Percentiles rank a stretch among this genome's conserved stretches.
Evolutionary conservation across 2,113 vertebrate genomes (phyloP).

Genomic region (Tringa solitaria): DNA sequence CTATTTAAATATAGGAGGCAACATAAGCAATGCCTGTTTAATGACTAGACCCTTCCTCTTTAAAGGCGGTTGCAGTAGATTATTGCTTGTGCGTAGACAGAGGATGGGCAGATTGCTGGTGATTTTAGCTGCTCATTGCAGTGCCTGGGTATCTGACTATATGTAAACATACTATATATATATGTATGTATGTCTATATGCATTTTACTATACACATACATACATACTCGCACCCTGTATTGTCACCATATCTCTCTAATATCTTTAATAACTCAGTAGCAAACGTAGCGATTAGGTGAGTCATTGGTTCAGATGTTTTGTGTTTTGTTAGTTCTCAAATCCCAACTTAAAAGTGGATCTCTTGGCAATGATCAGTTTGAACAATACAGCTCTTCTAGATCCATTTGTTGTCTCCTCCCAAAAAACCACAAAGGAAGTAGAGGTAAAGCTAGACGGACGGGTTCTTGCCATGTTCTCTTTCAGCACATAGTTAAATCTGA

Average conservation of each 20-base stretch:
- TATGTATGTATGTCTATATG: slow-evolving; percentile 34
- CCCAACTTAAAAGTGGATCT: neutral
- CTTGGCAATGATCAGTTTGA: neutral
- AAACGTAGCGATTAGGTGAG: slow-evolving; percentile 27
- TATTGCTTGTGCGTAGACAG: neutral
- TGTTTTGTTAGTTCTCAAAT: neutral
- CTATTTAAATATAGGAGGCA: neutral
- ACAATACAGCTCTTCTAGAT: neutral
- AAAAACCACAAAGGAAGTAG: neutral
- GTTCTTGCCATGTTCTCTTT: neutral
- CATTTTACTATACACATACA: slow-evolving; percentile 22
- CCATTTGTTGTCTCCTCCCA: neutral
- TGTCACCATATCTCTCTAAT: neutral
- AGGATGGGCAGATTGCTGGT: neutral
- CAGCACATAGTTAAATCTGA: slow-evolving; percentile 8
- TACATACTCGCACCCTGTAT: neutral
- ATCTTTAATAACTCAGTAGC: neutral
- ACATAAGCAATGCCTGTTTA: neutral
- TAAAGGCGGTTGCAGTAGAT: neutral
- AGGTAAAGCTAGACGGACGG: slow-evolving; percentile 23
- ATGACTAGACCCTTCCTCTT: neutral
- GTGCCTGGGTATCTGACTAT: neutral
- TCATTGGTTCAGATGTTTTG: neutral
- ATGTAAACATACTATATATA: neutral
- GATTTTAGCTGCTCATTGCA: neutral